Evolutionary conservation across 2,888 invertebrate genomes (phyloP), one percentile per base, ranked within the genome.

Genomic region (Amblyjoppa fuscipennis): DNA sequence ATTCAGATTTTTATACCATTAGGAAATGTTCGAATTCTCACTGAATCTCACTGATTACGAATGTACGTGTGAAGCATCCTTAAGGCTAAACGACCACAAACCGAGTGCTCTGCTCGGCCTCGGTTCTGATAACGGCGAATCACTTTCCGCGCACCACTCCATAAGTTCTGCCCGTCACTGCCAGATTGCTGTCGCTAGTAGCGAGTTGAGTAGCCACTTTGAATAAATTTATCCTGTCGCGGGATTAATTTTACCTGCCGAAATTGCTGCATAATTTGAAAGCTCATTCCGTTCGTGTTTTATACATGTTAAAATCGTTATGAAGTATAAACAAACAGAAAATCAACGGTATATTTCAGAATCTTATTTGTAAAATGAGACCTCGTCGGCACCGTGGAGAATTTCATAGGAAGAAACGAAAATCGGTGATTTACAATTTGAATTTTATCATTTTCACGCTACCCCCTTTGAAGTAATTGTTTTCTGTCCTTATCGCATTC

Each of bases 261-360:
- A 51, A 70, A 28, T 51, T 31, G 51, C 70, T 51, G 51, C 28
- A 49, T 70, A 4, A 51, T 49, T 34, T 25, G 25, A 69, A 49
- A 71, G 20, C 11, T 66, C 61, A 56, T 25, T 75, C 25, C 9
- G 28, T 70, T 20, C 25, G 49, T 16, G 13, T 59, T 61, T 59
- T 16, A 31, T 83, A 71, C 75, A 66, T 73, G 9, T 68, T 81
- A 61, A 71, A 53, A 53, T 20, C 49, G 70, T 66, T 49, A 81
- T 76, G 70, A 76, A 77, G 66, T 79, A 80, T 71, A 78, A 61
- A 84, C 80, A 79, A 84, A 28, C 71, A 86, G 81, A 84, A 77
- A 34, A 34, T 64, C 51, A 79, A 59, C 80, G 80, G 56, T 83
- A 56, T 93, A 91, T 94, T 94, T 93, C 94, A 94, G 94, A 93